phyloP scores from a whole-genome alignment of 2,888 invertebrate genomes.

The Busseola fusca region DNA sequence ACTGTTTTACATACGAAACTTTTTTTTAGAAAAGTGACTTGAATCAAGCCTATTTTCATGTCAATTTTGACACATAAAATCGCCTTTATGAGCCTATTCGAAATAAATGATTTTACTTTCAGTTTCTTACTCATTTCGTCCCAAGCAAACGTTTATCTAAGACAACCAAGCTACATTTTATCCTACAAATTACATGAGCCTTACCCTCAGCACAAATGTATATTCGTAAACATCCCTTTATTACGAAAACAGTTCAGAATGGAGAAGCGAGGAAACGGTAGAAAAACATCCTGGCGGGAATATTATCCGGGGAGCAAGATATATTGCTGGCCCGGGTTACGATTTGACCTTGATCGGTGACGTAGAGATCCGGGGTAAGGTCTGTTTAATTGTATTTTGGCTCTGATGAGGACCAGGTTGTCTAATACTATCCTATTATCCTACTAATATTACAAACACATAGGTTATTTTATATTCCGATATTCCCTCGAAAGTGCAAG shows the following conservation, averaged over 20 bases:
- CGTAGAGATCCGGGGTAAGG: background rate
- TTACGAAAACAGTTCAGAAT: constrained; percentile 51
- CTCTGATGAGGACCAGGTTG: no score
- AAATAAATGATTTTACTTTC: background rate
- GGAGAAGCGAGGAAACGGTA: constrained; percentile 47
- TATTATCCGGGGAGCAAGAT: constrained; percentile 40
- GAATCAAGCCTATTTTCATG: no score
- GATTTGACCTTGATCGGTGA: constrained; percentile 29
- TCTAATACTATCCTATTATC: no score
- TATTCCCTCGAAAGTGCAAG: no score
- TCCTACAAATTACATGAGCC: constrained; percentile 17
- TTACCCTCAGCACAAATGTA: constrained; percentile 36
- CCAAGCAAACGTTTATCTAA: constrained; percentile 4
- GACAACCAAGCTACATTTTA: constrained; percentile 1
- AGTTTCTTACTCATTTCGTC: background rate
- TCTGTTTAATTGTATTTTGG: background rate
- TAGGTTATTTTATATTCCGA: no score
- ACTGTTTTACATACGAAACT: no score
- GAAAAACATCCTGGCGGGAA: constrained; percentile 57
- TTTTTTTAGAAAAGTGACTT: no score
- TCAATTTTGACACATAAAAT: no score
- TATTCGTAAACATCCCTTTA: constrained; percentile 53
- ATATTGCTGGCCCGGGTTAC: constrained; percentile 17
- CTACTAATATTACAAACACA: no score
- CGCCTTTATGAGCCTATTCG: background rate